Evolutionary conservation across 2,888 invertebrate genomes (phyloP), one percentile per base, ranked within the genome.

Genomic region (Morinoia aosen): DNA sequence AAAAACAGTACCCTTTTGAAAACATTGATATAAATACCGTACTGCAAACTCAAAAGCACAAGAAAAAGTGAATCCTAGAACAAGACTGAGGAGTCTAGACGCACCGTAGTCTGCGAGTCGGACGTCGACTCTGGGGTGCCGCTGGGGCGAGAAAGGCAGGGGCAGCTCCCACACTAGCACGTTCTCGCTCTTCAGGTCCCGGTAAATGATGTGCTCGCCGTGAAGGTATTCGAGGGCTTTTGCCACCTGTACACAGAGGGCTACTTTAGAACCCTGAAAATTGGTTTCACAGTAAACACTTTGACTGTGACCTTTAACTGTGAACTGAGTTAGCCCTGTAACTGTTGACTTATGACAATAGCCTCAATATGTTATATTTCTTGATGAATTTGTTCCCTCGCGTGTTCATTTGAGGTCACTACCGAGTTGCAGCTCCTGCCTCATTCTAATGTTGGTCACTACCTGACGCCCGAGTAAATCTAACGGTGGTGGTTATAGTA

Each of bases 151-250:
- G 97, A 98, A 98, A 0, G 99, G 98, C 56, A 98, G 97, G 0
- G 99, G 99, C 97, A 99, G 98, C 96, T 98, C 98, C 99, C 99
- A 99, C n/a, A 99, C 99, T 7, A 99, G 97, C 91, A 99, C 99
- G 97, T 99, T 99, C 97, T 99, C 99, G 0, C 99, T 99, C 98
- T 99, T 98, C 25, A 99, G 97, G 97, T 99, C 99, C 91, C 99
- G 98, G 97, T 99, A 99, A 96, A 99, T 99, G 90, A 99, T 99
- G 96, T 98, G 98, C 96, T 98, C 98, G 19, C 98, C 98, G 97
- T 99, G 99, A 57, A 99, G 98, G 97, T 99, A 99, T 97, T 99
- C 99, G 56, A 99, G 98, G 4, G 99, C 99, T 97, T 99, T 98
- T 0, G 99, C 99, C 3, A 99, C 98, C 98, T 98, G 97, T 98